Percentiles rank a stretch among this genome's conserved stretches.
phyloP scores from a whole-genome alignment of 2,888 invertebrate genomes.

The Parelbella ahira region DNA sequence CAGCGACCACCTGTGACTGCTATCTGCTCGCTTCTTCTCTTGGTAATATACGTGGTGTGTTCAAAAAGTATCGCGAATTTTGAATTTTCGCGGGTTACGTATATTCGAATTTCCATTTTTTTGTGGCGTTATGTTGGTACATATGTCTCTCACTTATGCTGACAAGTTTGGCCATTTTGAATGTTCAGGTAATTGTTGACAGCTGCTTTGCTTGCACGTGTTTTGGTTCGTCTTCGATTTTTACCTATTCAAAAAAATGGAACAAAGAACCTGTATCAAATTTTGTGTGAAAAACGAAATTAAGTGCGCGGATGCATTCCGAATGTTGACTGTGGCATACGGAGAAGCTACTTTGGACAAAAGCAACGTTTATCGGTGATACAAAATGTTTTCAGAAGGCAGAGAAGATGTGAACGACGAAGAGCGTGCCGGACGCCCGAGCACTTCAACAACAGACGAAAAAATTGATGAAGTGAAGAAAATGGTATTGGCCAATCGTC shows the following conservation, averaged over 20 bases:
- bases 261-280: slow-evolving; percentile 27
- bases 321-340: slow-evolving; percentile 27
- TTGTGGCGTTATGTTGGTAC: neutral
- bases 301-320: slow-evolving; percentile 27
- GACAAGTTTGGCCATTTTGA: no score
- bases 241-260: slow-evolving; percentile 22
- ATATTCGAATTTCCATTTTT: neutral
- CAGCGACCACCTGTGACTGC: no score
- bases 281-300: slow-evolving; percentile 29
- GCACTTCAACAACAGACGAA: slow-evolving; percentile 33
- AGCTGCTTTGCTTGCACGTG: no score
- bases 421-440: slow-evolving; percentile 27
- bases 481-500: slow-evolving; percentile 28
- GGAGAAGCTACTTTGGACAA: slow-evolving; percentile 16
- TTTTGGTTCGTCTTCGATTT: no score
- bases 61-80: no score
- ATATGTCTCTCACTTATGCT: neutral
- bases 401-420: slow-evolving; percentile 26
- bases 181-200: no score
- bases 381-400: slow-evolving; percentile 26
- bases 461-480: slow-evolving; percentile 34
- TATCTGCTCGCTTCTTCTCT: no score
- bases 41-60: no score
- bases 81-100: neutral
- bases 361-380: slow-evolving; percentile 25